These are phyloP conservation scores for Drosophila nannoptera DNA, from an alignment of 1,140 invertebrate genomes.

Conservation along the genomic window DNA sequence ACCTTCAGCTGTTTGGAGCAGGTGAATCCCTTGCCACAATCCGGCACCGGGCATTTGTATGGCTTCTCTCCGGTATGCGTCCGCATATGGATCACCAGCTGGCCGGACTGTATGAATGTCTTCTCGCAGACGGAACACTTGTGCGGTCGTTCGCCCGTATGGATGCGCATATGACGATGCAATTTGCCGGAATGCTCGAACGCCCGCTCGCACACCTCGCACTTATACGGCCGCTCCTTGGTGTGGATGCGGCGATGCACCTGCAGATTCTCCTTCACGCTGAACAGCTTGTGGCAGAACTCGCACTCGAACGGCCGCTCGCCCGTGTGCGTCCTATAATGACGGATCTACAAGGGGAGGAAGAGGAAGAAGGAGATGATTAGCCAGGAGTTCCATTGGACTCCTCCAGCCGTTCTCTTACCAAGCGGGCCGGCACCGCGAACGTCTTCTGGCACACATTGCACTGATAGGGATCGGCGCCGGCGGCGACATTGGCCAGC, in stretches of 20 bases:
- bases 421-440: constrained; percentile 92
- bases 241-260: constrained; percentile 95
- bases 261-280: constrained; percentile 94
- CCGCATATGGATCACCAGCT: constrained; percentile 90
- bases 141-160: constrained; percentile 95
- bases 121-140: constrained; percentile 95
- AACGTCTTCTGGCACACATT: constrained; percentile 95
- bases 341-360: constrained; percentile 80
- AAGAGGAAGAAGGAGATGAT: neutral
- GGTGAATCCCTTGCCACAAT: constrained; percentile 92
- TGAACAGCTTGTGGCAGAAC: constrained; percentile 94
- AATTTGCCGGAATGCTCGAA: constrained; percentile 96
- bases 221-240: constrained; percentile 89
- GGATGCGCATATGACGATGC: constrained; percentile 94
- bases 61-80: constrained; percentile 95
- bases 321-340: constrained; percentile 94
- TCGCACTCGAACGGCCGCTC: constrained; percentile 93
- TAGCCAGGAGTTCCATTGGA: neutral
- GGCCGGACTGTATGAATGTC: constrained; percentile 93
- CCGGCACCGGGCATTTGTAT: constrained; percentile 89
- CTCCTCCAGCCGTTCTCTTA: constrained; percentile 69
- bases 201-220: constrained; percentile 92
- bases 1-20: constrained; percentile 95
- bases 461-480: constrained; percentile 89
- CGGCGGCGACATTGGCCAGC: constrained; percentile 75